Evolutionary conservation across 2,888 invertebrate genomes (phyloP).

Genomic region (Osmoderma eremita): DNA sequence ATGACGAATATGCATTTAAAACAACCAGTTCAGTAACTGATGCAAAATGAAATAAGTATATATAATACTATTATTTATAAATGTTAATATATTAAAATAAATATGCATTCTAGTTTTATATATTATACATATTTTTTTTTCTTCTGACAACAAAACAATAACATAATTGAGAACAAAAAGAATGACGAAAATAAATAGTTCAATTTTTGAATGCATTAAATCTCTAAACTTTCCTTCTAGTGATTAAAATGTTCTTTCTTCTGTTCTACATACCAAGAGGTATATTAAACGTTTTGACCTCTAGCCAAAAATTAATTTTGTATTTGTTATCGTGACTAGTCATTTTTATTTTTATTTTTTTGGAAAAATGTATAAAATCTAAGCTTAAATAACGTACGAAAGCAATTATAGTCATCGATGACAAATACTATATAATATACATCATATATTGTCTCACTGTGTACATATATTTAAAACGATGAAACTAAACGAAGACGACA

Average conservation of each 20-base stretch:
- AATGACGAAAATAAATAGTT: constrained; percentile 31
- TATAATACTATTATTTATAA: constrained; percentile 45
- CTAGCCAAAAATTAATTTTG: constrained; percentile 28
- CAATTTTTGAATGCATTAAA: constrained; percentile 36
- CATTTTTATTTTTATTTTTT: constrained; percentile 33
- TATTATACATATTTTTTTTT: constrained; percentile 40
- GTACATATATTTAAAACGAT: constrained; percentile 30
- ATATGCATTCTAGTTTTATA: constrained; percentile 41
- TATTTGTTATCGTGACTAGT: constrained; percentile 42
- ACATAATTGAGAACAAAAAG: constrained; percentile 25
- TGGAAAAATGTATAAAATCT: constrained; percentile 41
- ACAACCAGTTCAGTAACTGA: constrained; percentile 11
- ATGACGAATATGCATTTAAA: constrained; percentile 36
- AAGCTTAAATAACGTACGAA: constrained; percentile 35
- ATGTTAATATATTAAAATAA: constrained; percentile 48
- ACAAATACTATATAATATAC: constrained; percentile 39
- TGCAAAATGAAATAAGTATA: constrained; percentile 39
- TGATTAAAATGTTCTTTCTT: constrained; percentile 31
- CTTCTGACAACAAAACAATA: constrained; percentile 27
- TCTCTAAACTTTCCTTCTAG: constrained; percentile 22
- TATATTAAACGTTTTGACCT: constrained; percentile 9
- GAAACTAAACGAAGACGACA: constrained; percentile 29
- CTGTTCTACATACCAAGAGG: constrained; percentile 22
- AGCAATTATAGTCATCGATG: constrained; percentile 41
- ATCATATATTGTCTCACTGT: constrained; percentile 41